Evolutionary conservation across 2,888 invertebrate species (phyloP).

Genomic region (Acronicta alni): DNA sequence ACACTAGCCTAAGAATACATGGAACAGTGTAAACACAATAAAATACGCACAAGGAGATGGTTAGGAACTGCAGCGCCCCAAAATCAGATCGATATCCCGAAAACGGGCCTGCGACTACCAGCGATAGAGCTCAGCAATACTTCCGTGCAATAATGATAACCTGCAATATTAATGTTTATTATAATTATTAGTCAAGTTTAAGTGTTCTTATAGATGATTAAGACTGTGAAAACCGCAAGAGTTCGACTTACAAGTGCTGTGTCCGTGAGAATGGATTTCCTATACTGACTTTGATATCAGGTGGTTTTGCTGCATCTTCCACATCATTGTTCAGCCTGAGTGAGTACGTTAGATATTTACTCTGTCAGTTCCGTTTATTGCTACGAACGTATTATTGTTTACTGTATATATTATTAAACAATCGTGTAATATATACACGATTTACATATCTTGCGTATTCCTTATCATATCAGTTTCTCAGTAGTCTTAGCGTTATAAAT

Average conservation of each 20-base stretch:
- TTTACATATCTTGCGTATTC: constrained; percentile 39
- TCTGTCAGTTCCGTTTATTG: constrained; percentile 58
- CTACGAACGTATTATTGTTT: constrained; percentile 53
- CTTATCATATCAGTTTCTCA: constrained; percentile 56
- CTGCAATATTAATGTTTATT: constrained; percentile 73
- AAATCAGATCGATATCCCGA: constrained; percentile 79
- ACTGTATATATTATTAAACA: constrained; percentile 47
- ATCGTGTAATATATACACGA: constrained; percentile 27
- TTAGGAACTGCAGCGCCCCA: constrained; percentile 64
- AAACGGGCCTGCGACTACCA: constrained; percentile 73
- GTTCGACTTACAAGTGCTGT: constrained; percentile 74
- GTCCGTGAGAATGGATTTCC: constrained; percentile 81
- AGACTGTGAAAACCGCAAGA: constrained; percentile 62
- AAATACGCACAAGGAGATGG: constrained; percentile 50
- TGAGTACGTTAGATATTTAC: constrained; percentile 68
- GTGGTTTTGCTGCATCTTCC: constrained; percentile 68
- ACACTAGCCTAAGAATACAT: constrained; percentile 42
- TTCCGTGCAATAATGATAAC: constrained; percentile 76
- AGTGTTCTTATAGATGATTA: constrained; percentile 55
- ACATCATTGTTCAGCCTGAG: constrained; percentile 69
- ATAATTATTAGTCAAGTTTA: constrained; percentile 41
- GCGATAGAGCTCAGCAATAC: constrained; percentile 72
- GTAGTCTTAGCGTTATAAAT: constrained; percentile 31
- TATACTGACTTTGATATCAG: constrained; percentile 72
- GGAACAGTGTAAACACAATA: constrained; percentile 43